Evolutionary conservation across 2,113 vertebrate species (phyloP).

Genomic region (Megaptera novaeangliae): DNA sequence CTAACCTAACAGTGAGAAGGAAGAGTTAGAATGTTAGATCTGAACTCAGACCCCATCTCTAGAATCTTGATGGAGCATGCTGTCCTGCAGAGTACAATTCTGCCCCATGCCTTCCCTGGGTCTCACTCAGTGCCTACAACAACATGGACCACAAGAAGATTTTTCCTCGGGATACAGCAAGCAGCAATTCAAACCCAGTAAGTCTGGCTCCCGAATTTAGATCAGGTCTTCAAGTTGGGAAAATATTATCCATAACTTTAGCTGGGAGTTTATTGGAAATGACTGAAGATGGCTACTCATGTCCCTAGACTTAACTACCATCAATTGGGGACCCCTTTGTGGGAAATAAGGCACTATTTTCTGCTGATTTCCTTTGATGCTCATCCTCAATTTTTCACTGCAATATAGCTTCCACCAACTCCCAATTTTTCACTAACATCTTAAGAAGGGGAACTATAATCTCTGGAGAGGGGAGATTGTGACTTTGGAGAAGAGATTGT

Average conservation of each 20-base stretch:
- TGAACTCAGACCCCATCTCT: neutral
- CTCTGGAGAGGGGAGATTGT: neutral
- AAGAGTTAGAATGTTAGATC: neutral
- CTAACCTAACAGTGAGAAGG: neutral
- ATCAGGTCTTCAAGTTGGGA: neutral
- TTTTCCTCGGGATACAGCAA: neutral
- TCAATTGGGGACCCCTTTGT: neutral
- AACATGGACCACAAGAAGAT: neutral
- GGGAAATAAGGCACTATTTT: neutral
- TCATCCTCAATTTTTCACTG: neutral
- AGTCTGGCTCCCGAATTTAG: neutral
- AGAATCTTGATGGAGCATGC: neutral
- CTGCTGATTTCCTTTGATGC: neutral
- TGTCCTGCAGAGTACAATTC: neutral
- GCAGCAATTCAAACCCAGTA: neutral
- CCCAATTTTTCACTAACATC: neutral
- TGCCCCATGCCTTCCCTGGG: too few relatives aligned
- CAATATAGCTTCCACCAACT: neutral
- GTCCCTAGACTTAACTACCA: neutral
- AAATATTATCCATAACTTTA: neutral
- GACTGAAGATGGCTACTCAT: neutral
- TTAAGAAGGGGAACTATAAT: neutral
- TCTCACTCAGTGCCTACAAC: neutral
- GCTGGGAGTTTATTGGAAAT: neutral
- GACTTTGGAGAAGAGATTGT: neutral